Evolutionary conservation across 2,113 vertebrate genomes (phyloP), one percentile per base, ranked within the genome.

Genomic region (Anthoscopus minutus): DNA sequence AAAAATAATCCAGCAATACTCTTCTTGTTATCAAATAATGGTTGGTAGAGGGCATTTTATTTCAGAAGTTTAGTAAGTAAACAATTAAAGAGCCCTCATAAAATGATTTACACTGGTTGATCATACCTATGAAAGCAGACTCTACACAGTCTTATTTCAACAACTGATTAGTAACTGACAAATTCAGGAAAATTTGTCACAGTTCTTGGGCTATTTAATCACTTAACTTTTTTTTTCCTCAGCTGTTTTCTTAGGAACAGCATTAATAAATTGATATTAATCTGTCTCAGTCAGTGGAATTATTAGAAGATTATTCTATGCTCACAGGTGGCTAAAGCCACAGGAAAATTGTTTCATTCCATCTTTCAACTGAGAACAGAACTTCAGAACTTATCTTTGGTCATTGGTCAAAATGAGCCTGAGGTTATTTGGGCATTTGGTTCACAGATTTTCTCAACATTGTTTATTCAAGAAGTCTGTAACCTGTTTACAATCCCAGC

Each of bases 351-450:
- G 13, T 62, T 95, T 88, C 30, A 25, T 70, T 66, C 58, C 10
- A 11, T 86, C 61, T 86, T 94, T 90, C 58, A 94, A 7, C 33
- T 51, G 72, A 88, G 47, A 95, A 74, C 54, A 92, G 54, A 92
- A 50, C 24, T 86, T 92, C 69, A 74, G 76, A 95, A 65, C 13
- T 83, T 90, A 35, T 71, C 64, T 94, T 92, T 96, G 67, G 45
- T 88, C 91, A n/a, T 47, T 96, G 92, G 86, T 92, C 94, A 90
- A 92, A 93, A 30, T 66, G n/a, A 92, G 90, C 95, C 95, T 93
- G 82, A n/a, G 95, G 95, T 88, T 90, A 95, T 96, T 83, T 88
- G 71, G 86, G 93, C 95, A 96, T 93, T 94, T 96, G 94, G 76
- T 92, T 93, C 94, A 94, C 94, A 96, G 88, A 88, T 95, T 96